Evolutionary conservation across 2,888 invertebrate species (phyloP).

Genomic region (Phytoseiulus persimilis): DNA sequence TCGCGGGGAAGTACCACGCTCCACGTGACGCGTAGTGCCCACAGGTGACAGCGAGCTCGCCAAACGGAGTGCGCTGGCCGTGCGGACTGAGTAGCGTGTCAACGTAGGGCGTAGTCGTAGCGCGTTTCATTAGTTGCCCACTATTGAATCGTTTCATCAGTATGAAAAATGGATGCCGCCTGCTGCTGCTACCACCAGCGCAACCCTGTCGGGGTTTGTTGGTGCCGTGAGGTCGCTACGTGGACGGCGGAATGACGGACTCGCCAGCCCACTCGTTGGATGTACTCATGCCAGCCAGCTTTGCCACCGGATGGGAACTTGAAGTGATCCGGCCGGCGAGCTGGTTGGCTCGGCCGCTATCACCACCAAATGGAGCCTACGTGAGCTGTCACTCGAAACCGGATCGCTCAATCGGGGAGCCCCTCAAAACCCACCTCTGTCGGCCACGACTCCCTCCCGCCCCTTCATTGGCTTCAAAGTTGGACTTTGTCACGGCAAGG

Average conservation of each 20-base stretch:
- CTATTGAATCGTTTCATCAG: constrained; percentile 5
- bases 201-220: neutral
- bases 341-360: neutral
- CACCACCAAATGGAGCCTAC: neutral
- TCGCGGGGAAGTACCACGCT: neutral
- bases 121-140: neutral
- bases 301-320: neutral
- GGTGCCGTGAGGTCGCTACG: constrained; percentile 5
- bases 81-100: neutral
- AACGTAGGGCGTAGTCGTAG: neutral
- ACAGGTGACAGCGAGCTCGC: neutral
- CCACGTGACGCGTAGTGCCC: neutral
- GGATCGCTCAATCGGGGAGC: neutral
- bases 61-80: neutral
- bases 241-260: neutral
- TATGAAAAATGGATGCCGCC: neutral
- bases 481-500: neutral
- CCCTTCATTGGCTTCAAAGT: neutral
- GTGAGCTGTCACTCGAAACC: constrained; percentile 5
- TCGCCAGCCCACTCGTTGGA: neutral
- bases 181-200: neutral
- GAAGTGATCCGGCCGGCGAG: neutral
- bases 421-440: neutral
- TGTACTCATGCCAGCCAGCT: too few relatives aligned
- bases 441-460: neutral